These are phyloP conservation scores for Cephalotes varians DNA, from an alignment of 2,888 invertebrate genomes.

Conservation along the genomic window DNA sequence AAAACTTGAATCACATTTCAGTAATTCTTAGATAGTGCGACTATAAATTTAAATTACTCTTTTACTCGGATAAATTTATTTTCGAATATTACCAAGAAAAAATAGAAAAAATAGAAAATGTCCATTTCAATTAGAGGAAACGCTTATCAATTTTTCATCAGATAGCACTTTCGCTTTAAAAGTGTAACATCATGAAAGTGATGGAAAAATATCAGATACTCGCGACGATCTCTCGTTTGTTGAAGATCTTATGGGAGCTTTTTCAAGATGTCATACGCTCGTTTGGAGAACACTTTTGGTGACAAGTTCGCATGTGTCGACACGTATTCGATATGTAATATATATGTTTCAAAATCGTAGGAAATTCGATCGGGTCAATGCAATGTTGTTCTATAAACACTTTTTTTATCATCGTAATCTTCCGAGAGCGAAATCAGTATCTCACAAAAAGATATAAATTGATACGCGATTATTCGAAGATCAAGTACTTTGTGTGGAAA, in stretches of 20 bases:
- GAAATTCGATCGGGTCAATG: background rate
- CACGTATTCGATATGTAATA: background rate
- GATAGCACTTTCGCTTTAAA: background rate
- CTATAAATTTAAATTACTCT: background rate
- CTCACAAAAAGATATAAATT: background rate
- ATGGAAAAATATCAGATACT: background rate
- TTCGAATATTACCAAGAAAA: background rate
- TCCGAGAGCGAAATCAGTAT: background rate
- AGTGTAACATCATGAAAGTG: background rate
- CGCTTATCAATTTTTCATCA: background rate
- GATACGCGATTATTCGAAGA: background rate
- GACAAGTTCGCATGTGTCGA: background rate
- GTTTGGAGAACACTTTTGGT: background rate
- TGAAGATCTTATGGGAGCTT: background rate
- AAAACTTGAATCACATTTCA: background rate
- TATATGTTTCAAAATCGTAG: background rate
- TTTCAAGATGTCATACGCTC: background rate
- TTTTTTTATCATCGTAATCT: background rate
- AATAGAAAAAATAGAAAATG: background rate
- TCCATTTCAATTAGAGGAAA: background rate
- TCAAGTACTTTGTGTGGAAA: background rate
- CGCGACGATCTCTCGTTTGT: slow-evolving; percentile 4
- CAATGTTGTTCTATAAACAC: background rate
- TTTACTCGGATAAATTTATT: background rate
- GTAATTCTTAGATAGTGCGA: background rate